Base-by-base conservation (phyloP, 2,888 invertebrate genomes). In the Elaeidobius kamerunicus region DNA sequence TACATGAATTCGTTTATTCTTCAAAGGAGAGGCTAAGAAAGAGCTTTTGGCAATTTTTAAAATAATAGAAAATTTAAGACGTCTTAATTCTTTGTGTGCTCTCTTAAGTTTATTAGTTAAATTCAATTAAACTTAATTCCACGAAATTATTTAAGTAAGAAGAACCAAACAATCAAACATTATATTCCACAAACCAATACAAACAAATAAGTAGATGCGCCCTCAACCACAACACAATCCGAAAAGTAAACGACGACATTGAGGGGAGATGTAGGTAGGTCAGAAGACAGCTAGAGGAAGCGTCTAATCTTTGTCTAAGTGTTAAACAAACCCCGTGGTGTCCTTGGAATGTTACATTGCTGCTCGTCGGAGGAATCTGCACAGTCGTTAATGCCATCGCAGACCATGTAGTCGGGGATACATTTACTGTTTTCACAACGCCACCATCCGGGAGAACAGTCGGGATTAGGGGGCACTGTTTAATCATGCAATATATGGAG, bases 311-410 rank as follows among this genome's bases (percentile, higher is more conserved):
- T 46, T 47, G 48, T 43, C 32, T 48, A 53, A 53, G 38, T 48
- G 17, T 45, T 43, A 27, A 56, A 75, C 71, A 70, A 73, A 75
- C 73, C 73, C 70, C 71, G 69, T 71, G 67, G 64, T 73, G 62
- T 78, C 78, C 66, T 75, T 71, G 68, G 20, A 12, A 27, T 28
- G 3, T 41, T 72, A 71, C 68, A 77, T 69, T 76, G 74, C 63
- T 16, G 71, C 71, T 85, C 85, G 70, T 85, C 85, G 63, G 81
- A 82, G 67, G 74, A 70, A 69, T 85, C 83, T 60, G 65, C 70
- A 74, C 86, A 86, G 71, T 85, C 80, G 61, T 67, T 67, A 64
- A 66, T 65, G 63, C 77, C 77, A 69, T 86, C 81, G 75, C 86
- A 87, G 59, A 77, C 69, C 61, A 75, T 71, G 58, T 71, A 68